phyloP scores from a whole-genome alignment of 1,140 invertebrate species.

The Caenorhabditis brenneri region DNA sequence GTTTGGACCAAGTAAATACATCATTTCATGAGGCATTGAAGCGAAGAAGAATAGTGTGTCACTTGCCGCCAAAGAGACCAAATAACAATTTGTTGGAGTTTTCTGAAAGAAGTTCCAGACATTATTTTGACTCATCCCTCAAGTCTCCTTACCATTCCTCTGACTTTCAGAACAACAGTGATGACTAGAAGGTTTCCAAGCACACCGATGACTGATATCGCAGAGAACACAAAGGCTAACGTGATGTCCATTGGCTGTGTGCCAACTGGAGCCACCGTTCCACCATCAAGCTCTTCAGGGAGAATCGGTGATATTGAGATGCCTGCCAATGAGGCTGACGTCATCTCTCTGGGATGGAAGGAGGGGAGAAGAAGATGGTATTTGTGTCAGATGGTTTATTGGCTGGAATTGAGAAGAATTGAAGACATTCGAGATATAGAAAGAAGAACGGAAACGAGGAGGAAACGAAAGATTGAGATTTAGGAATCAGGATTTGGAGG shows the following conservation, averaged over 20 bases:
- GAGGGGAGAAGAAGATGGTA: no score
- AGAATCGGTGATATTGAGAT: slow-evolving; percentile 19
- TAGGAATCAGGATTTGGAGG: no score
- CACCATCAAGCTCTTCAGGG: not conserved
- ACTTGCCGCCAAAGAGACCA: slow-evolving; percentile 76
- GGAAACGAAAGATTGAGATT: no score
- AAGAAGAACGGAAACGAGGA: no score
- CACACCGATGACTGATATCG: slow-evolving; percentile 75
- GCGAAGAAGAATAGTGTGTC: slow-evolving; percentile 76
- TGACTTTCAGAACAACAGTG: slow-evolving; percentile 65
- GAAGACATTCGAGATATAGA: not conserved
- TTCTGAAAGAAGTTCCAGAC: slow-evolving; percentile 72
- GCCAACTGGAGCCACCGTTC: not conserved
- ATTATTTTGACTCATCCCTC: not conserved
- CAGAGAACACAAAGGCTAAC: slow-evolving; percentile 70
- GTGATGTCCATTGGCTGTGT: slow-evolving; percentile 8
- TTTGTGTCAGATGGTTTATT: not conserved
- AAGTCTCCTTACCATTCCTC: slow-evolving; percentile 62
- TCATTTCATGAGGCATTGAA: slow-evolving; percentile 76
- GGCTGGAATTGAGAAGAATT: not conserved
- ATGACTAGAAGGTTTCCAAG: slow-evolving; percentile 75
- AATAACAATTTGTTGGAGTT: slow-evolving; percentile 77
- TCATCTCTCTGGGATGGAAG: not conserved
- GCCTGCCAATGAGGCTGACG: slow-evolving; percentile 24
- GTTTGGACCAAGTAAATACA: slow-evolving; percentile 75